phyloP scores from a whole-genome alignment of 2,113 vertebrate genomes.

The Hiodon alosoides region DNA sequence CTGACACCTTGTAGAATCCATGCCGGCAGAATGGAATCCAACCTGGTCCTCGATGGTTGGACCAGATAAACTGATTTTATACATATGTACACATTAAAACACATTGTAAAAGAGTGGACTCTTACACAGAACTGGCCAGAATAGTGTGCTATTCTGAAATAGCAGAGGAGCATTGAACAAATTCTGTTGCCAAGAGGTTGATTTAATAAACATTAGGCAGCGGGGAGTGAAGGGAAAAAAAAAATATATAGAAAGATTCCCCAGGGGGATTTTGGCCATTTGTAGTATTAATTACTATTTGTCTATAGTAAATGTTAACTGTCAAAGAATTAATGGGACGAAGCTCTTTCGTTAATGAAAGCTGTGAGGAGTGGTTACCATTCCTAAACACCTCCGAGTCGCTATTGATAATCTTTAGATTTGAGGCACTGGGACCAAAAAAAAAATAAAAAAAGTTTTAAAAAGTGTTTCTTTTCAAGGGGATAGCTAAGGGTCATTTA shows the following conservation, averaged over 20 bases:
- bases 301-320: slow-evolving; percentile 36
- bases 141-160: neutral
- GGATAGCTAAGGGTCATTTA: neutral
- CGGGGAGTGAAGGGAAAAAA: neutral
- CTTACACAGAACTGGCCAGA: neutral
- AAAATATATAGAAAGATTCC: slow-evolving; percentile 21
- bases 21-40: no score
- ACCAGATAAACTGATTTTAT: no score
- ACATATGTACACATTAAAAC: no score
- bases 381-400: slow-evolving; percentile 27
- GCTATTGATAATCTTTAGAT: slow-evolving; percentile 13
- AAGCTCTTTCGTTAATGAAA: slow-evolving; percentile 33
- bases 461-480: neutral
- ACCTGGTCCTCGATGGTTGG: no score
- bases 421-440: neutral
- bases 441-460: slow-evolving; percentile 5
- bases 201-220: no score
- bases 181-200: neutral
- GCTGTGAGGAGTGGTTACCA: slow-evolving; percentile 19
- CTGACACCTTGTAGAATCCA: no score
- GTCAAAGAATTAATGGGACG: slow-evolving; percentile 36
- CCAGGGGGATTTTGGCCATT: slow-evolving; percentile 25
- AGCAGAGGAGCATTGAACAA: neutral
- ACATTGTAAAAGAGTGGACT: no score
- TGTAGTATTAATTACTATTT: slow-evolving; percentile 38